A percentile compares a stretch with the other conserved stretches of the same genome.
Evolutionary conservation across 2,888 invertebrate genomes (phyloP).

Genomic region (Stictocephala bisonia): DNA sequence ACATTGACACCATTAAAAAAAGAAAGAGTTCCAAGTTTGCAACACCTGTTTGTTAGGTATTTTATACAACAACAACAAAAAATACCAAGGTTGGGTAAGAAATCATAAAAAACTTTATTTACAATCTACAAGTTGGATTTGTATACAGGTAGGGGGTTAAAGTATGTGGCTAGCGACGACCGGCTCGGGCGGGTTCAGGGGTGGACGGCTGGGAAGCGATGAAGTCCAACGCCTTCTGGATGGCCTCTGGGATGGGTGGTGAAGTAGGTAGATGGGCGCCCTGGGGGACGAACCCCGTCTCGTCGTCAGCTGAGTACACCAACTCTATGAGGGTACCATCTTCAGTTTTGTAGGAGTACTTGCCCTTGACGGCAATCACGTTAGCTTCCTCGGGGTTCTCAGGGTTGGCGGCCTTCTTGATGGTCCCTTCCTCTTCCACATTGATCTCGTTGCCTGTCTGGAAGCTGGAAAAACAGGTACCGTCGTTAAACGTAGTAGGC

Average conservation of each 20-base stretch:
- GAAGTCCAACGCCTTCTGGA: conserved; percentile 75
- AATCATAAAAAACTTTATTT: too few species aligned
- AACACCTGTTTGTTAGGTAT: too few species aligned
- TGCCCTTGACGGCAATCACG: conserved; percentile 67
- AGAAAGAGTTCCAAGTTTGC: too few species aligned
- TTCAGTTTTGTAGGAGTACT: conserved; percentile 74
- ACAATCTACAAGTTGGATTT: too few species aligned
- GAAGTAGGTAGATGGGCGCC: conserved; percentile 84
- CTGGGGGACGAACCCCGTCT: conserved; percentile 67
- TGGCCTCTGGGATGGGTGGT: conserved; percentile 82
- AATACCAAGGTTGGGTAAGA: too few species aligned
- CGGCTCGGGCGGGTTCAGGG: conserved; percentile 20
- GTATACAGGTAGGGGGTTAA: too few species aligned
- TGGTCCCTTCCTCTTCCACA: conserved; percentile 70
- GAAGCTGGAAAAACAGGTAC: conserved; percentile 65
- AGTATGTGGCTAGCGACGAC: conserved; percentile 1
- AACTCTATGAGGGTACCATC: conserved; percentile 74
- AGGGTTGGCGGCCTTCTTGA: conserved; percentile 71
- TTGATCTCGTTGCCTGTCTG: conserved; percentile 72
- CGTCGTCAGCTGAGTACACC: conserved; percentile 76
- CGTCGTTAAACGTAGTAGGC: neutral
- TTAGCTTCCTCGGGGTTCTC: conserved; percentile 71
- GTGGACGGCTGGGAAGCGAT: conserved; percentile 70
- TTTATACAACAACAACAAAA: too few species aligned
- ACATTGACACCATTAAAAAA: too few species aligned